These are phyloP conservation scores for Parauchenoglanis punctatus DNA, from an alignment of 2,797 vertebrate genomes.

Conservation along the genomic window DNA sequence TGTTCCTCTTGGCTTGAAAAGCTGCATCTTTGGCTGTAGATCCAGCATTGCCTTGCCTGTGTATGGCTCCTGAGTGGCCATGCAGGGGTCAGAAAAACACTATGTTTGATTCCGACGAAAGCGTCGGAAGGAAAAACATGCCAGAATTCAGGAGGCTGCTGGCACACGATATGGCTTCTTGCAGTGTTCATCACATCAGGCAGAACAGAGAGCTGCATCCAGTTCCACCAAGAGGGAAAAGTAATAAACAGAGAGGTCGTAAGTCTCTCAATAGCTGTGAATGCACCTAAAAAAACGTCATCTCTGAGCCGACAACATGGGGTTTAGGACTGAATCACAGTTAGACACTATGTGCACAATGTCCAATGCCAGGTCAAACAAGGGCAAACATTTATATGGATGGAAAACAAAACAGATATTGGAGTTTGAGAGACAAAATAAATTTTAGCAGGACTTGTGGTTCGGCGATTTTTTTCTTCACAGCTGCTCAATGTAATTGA, in stretches of 20 bases:
- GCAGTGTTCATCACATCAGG: slow-evolving; percentile 17
- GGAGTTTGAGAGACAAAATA: not conserved
- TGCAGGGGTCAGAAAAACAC: slow-evolving; percentile 42
- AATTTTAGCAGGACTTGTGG: slow-evolving; percentile 16
- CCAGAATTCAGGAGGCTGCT: slow-evolving; percentile 38
- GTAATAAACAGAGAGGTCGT: slow-evolving; percentile 58
- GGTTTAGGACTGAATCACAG: slow-evolving; percentile 48
- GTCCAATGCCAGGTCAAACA: slow-evolving; percentile 56
- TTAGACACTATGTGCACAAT: slow-evolving; percentile 49
- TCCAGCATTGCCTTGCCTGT: slow-evolving; percentile 33
- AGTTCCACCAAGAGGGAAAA: slow-evolving; percentile 56
- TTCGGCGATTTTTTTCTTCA: slow-evolving; percentile 45
- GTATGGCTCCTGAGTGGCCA: slow-evolving; percentile 34
- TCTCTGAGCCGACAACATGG: slow-evolving; percentile 36
- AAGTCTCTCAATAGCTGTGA: slow-evolving; percentile 55
- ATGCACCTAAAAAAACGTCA: slow-evolving; percentile 37
- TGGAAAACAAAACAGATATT: slow-evolving; percentile 28
- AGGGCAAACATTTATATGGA: slow-evolving; percentile 38
- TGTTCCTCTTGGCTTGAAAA: slow-evolving; percentile 50
- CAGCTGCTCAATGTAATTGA: slow-evolving; percentile 32
- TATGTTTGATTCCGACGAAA: not conserved
- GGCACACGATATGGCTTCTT: slow-evolving; percentile 7
- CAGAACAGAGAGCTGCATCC: slow-evolving; percentile 42
- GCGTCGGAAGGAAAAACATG: slow-evolving; percentile 32
- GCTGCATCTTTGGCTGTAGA: slow-evolving; percentile 42